Evolutionary conservation across 2,888 invertebrate genomes (phyloP).

Genomic region (Helicoverpa assulta): DNA sequence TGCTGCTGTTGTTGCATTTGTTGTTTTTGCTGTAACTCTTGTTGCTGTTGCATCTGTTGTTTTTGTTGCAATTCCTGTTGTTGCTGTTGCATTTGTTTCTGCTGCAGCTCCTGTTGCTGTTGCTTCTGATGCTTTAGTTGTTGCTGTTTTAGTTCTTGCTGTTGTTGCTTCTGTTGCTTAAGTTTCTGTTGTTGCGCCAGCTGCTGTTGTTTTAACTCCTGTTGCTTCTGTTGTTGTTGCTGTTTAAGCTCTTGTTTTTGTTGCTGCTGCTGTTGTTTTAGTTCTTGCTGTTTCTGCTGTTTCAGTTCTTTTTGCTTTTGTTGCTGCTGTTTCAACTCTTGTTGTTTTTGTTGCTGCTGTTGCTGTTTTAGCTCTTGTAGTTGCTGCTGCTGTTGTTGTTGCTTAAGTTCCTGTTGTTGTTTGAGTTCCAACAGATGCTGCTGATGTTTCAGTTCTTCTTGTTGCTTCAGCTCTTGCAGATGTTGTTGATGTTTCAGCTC

Average conservation of each 20-base stretch:
- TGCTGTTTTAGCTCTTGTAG: slow-evolving; percentile 34
- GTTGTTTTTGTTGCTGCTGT: slow-evolving; percentile 18
- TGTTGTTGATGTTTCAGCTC: slow-evolving; percentile 54
- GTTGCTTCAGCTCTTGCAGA: slow-evolving; percentile 42
- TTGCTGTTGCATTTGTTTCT: slow-evolving; percentile 27
- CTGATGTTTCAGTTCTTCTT: slow-evolving; percentile 2
- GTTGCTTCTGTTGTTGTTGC: slow-evolving; percentile 27
- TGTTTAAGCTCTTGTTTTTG: slow-evolving; percentile 27
- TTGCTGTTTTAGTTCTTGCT: slow-evolving; percentile 29
- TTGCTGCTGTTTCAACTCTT: slow-evolving; percentile 14
- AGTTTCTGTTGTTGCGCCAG: slow-evolving; percentile 31
- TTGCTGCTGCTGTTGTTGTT: slow-evolving; percentile 7
- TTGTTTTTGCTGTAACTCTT: slow-evolving; percentile 38
- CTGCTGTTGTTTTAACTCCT: slow-evolving; percentile 12
- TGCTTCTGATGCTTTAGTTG: slow-evolving; percentile 31
- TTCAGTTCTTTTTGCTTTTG: slow-evolving; percentile 26
- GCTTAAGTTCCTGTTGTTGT: slow-evolving; percentile 18
- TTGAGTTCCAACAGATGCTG: slow-evolving; percentile 9
- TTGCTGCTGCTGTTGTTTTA: slow-evolving; percentile 19
- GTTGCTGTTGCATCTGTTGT: slow-evolving; percentile 12
- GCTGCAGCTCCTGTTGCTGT: slow-evolving; percentile 32
- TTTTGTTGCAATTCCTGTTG: slow-evolving; percentile 25
- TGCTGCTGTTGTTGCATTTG: slow-evolving; percentile 19
- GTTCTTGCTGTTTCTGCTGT: slow-evolving; percentile 24
- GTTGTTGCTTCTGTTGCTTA: slow-evolving; percentile 21